Conservation (phyloP, 2,113 vertebrate species). For the Rhynchomys soricoides region DNA sequence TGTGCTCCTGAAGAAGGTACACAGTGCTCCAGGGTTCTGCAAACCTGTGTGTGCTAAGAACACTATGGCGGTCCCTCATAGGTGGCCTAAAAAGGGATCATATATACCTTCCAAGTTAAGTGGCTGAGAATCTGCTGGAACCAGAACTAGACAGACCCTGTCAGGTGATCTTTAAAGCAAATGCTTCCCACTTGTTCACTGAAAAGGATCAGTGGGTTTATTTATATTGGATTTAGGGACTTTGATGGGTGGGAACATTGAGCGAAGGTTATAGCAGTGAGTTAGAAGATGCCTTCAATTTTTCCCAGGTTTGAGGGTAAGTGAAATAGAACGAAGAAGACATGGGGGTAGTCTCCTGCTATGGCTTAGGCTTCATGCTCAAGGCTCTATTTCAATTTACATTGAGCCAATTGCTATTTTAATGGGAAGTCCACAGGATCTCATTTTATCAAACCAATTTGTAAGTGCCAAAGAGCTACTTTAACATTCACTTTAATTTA, state of each 20-base stretch:
- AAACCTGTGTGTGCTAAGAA: background rate
- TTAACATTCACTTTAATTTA: background rate
- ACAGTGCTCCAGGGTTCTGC: background rate
- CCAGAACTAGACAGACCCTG: background rate
- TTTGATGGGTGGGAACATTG: background rate
- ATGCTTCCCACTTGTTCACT: background rate
- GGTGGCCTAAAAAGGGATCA: background rate
- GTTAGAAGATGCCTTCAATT: background rate
- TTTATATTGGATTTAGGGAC: background rate
- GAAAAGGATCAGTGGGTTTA: background rate
- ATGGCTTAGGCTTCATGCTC: conserved; percentile 16
- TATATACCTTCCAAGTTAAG: background rate
- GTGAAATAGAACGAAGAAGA: background rate
- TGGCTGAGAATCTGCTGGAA: background rate
- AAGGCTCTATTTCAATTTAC: background rate
- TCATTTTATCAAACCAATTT: background rate
- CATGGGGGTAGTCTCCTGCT: background rate
- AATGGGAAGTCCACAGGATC: background rate
- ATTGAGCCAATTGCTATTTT: conserved; percentile 31
- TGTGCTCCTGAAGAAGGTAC: background rate
- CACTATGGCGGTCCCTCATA: background rate
- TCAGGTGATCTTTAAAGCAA: background rate
- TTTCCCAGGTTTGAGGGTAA: background rate
- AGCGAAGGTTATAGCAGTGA: background rate
- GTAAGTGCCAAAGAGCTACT: background rate